A percentile compares a stretch with the other conserved stretches of the same genome.
These are phyloP conservation scores for Himantopus leucocephalus DNA, from an alignment of 2,113 vertebrate species.

Conservation along the genomic window DNA sequence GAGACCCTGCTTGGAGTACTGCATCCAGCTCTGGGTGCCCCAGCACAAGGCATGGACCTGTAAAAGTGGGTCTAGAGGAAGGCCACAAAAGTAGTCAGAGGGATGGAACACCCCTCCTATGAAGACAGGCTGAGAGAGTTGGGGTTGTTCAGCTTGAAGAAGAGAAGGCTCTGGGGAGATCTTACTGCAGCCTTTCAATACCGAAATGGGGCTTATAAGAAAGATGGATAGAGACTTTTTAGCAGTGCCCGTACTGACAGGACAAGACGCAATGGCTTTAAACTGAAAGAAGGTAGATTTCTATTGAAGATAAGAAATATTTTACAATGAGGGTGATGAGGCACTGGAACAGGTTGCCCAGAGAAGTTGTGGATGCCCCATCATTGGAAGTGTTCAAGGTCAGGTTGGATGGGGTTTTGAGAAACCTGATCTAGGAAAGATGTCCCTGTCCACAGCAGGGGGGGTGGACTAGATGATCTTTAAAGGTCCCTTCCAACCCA, in stretches of 20 bases:
- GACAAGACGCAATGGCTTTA: background rate
- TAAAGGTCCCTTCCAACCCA: background rate
- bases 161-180: background rate
- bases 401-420: background rate
- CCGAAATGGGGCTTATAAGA: background rate
- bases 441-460: background rate
- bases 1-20: background rate
- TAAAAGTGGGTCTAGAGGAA: background rate
- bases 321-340: background rate
- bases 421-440: background rate
- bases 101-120: too few species aligned
- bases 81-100: fast-evolving
- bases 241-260: background rate
- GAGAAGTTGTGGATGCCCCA: background rate
- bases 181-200: background rate
- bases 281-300: background rate
- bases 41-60: background rate
- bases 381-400: background rate
- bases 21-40: background rate
- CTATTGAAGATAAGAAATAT: background rate
- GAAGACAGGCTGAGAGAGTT: background rate
- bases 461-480: background rate
- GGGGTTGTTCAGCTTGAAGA: background rate
- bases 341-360: background rate
- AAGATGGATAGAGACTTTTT: background rate